Evolutionary conservation across 2,888 invertebrate species (phyloP).

Genomic region (Oligia strigilis): DNA sequence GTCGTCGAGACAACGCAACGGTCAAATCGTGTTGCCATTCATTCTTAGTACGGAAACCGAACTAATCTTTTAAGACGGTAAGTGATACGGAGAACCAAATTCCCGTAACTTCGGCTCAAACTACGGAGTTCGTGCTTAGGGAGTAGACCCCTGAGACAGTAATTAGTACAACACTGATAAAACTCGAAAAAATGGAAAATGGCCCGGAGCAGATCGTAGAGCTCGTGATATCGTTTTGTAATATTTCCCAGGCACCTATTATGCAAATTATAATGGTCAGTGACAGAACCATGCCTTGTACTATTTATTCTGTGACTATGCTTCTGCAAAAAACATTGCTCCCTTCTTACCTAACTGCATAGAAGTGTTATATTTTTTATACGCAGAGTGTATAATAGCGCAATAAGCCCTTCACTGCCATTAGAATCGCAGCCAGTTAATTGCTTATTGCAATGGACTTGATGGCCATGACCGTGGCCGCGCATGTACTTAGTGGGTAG

Average conservation of each 20-base stretch:
- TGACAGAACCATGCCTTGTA: neutral
- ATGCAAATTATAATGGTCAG: neutral
- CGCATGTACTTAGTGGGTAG: neutral
- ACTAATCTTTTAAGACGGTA: no score
- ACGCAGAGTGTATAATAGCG: neutral
- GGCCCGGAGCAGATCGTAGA: no score
- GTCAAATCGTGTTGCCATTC: no score
- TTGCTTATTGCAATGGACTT: conserved; percentile 28
- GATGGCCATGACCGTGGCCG: conserved; percentile 37
- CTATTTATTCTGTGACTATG: no score
- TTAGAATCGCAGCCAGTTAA: conserved; percentile 6
- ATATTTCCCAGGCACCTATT: neutral
- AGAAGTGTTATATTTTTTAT: neutral
- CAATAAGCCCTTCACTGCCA: conserved; percentile 10
- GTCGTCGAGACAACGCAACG: no score
- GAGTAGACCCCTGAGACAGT: no score
- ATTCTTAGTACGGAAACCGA: no score
- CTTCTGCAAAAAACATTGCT: neutral
- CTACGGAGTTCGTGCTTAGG: no score
- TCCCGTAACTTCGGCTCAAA: no score
- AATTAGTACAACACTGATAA: neutral
- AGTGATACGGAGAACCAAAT: no score
- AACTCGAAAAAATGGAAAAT: no score
- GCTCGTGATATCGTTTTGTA: neutral
- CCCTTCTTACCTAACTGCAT: neutral